Percentiles rank a stretch among this genome's conserved stretches.
phyloP scores from a whole-genome alignment of 2,888 invertebrate genomes.

The Psylliodes chrysocephalus region DNA sequence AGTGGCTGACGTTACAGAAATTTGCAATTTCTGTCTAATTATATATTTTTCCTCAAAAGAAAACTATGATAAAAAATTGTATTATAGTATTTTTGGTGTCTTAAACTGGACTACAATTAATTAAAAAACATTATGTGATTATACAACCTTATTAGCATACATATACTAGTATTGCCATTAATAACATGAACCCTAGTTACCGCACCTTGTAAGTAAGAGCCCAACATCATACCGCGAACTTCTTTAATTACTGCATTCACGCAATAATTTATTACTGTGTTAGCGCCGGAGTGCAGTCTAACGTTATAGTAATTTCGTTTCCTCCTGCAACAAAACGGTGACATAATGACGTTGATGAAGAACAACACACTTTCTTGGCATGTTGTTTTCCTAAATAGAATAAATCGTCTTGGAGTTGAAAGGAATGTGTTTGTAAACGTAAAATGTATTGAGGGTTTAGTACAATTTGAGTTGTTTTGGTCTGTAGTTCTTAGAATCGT shows the following conservation, averaged over 20 bases:
- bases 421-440: not conserved
- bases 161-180: too few relatives aligned
- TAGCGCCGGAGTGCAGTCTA: not conserved
- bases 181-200: not conserved
- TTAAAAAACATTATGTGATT: too few relatives aligned
- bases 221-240: not conserved
- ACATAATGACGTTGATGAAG: conserved; percentile 11
- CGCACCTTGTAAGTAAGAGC: not conserved
- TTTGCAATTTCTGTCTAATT: too few relatives aligned
- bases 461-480: not conserved
- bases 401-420: not conserved
- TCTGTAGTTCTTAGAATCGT: too few relatives aligned
- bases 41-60: too few relatives aligned
- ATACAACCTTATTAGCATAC: too few relatives aligned
- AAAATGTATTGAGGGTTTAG: not conserved
- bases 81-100: too few relatives aligned
- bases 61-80: too few relatives aligned
- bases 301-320: not conserved
- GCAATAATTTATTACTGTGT: conserved; percentile 8
- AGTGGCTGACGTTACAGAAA: too few relatives aligned
- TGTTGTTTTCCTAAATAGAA: not conserved
- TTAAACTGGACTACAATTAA: too few relatives aligned
- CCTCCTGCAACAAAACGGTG: not conserved
- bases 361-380: conserved; percentile 8
- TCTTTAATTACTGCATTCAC: conserved; percentile 1